Base-by-base conservation (phyloP, 2,113 vertebrate species). In the Scatophagus argus region DNA sequence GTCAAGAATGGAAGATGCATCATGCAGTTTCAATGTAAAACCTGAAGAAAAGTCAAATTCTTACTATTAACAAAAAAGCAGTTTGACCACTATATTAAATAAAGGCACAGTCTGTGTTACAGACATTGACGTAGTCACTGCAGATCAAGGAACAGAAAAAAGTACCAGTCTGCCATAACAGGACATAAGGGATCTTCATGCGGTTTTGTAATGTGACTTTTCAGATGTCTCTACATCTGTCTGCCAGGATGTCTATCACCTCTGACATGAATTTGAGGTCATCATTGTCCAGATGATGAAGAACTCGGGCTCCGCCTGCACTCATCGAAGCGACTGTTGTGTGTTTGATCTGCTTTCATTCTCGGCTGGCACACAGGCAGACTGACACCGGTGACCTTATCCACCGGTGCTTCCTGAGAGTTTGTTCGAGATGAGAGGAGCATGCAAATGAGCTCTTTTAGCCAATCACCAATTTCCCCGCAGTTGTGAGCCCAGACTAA, bases 311-410 rank as follows among this genome's bases (percentile, higher is more conserved):
- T 61, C 36, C 44, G 36, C 38, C 43, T 47, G 58, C 56, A 70
- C 67, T 54, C 19, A 11, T 47, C 73, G 49, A 80, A 80, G 65
- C 2, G 41, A 8, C 72, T 74, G 74, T 76, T 75, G 75, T 62
- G 63, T 43, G 62, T 85, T 87, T 91, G 83, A 84, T 91, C 56
- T 85, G 83, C 83, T 89, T 84, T 81, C 77, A 78, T 71, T 83
- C 81, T 75, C 13, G 5, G 68, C 76, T 69, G 71, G 84, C 67
- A 62, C 78, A 74, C 72, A 61, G 82, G 74, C 78, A 77, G 87
- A 81, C 72, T 82, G 86, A 90, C 88, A 90, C 82, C 41, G n/a
- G 60, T 90, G 90, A 91, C 90, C 92, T 92, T 91, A 83, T 85
- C 82, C 85, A 77, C 80, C 31, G 51, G 79, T 85, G 86, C 86